phyloP scores from a whole-genome alignment of 2,797 vertebrate species.

The Pantherophis alleghaniensis region DNA sequence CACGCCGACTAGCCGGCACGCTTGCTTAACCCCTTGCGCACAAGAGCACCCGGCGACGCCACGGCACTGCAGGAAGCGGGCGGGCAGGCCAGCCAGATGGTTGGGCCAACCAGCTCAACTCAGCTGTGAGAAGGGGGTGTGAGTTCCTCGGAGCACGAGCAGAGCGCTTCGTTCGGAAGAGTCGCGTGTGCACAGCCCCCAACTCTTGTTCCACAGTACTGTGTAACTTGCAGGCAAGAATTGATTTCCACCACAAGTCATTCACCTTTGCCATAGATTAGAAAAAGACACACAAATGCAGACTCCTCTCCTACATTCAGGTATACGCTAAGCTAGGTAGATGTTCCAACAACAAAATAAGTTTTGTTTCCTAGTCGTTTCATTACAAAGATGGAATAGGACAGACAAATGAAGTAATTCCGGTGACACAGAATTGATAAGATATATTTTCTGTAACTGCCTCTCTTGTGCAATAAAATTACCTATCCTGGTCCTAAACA shows the following conservation, averaged over 20 bases:
- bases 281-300: background rate
- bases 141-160: slow-evolving; percentile 19
- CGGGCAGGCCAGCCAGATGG: background rate
- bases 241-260: background rate
- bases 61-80: slow-evolving; percentile 22
- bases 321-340: background rate
- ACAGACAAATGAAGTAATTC: background rate
- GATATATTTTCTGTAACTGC: background rate
- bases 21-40: slow-evolving; percentile 62
- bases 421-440: no score
- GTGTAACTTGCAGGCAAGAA: background rate
- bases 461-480: background rate
- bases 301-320: background rate
- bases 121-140: background rate
- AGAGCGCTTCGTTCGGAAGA: background rate
- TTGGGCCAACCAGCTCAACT: background rate
- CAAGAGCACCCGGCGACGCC: slow-evolving; percentile 7
- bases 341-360: background rate
- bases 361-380: background rate
- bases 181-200: background rate
- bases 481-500: background rate
- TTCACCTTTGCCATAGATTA: background rate
- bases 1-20: slow-evolving; percentile 36
- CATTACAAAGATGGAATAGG: background rate
- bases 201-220: background rate